Evolutionary conservation across 2,888 invertebrate genomes (phyloP), one percentile per base, ranked within the genome.

Genomic region (Limnephilus auricula): DNA sequence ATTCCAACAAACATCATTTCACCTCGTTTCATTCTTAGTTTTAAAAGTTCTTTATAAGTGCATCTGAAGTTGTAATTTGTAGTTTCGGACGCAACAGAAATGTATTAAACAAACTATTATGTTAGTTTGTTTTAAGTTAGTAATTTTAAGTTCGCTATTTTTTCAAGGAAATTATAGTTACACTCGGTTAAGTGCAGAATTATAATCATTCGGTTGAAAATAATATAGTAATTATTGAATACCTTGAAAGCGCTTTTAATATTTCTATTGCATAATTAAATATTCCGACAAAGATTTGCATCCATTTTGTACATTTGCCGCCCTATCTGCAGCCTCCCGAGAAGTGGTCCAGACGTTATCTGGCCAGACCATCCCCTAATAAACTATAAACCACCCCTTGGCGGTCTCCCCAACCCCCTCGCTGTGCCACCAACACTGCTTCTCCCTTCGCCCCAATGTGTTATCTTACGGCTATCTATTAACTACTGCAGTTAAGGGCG

Each of bases 291-390:
- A 65, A 25, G 65, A 65, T 65, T 65, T 65, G 25, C 25, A 65
- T 65, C 9, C 65, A 25, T 65, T 65, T 6, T 65, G n/a, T 65
- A 65, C 25, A 9, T 65, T 25, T 9, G 2, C 13, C 85, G 10
- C 85, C 85, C 85, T 40, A 13, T 15, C 40, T 85, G 30, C 85
- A 85, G 12, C 40, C 40, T 40, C 45, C 85, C 82, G 31, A 85
- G 37, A n/a, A 30, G 25, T 78, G 87, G 78, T 85, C 40, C 85
- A 65, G 87, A 88, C 87, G 87, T 88, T 88, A 88, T 88, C 87
- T 88, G 87, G 32, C 32, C 87, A 78, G 87, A 88, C 87, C 87
- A 88, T 32, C 87, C 87, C 87, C 87, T 78, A 87, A 88, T 88
- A 88, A 79, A 88, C 78, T 30, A 31, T 50, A 45, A 78, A 31